These are phyloP conservation scores for Leptinotarsa texana DNA, from an alignment of 1,140 invertebrate species.

Conservation along the genomic window DNA sequence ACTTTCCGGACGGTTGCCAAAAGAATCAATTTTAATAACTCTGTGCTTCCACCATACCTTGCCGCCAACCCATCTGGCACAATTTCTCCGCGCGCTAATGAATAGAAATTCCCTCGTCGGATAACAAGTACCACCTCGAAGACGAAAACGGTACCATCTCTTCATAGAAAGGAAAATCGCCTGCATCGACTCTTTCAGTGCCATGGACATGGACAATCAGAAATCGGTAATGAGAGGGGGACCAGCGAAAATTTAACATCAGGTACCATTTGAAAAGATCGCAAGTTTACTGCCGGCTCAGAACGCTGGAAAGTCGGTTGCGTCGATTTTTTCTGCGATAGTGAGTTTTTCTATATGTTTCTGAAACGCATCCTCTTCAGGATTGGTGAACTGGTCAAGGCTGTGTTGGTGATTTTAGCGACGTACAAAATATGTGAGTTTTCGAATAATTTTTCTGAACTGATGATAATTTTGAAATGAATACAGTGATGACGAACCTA, in stretches of 20 bases:
- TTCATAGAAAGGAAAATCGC: not conserved
- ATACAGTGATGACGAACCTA: too few relatives aligned
- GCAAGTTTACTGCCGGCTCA: not conserved
- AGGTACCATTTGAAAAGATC: slow-evolving; percentile 11
- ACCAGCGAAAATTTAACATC: slow-evolving; percentile 2
- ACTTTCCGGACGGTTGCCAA: too few relatives aligned
- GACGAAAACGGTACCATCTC: not conserved
- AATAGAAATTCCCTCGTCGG: slow-evolving; percentile 12
- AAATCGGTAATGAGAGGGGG: not conserved
- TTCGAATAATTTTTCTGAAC: not conserved
- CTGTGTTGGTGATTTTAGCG: not conserved
- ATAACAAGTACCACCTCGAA: slow-evolving; percentile 8
- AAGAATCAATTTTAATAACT: too few relatives aligned
- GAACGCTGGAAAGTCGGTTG: not conserved
- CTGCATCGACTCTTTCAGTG: not conserved
- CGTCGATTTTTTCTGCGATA: not conserved
- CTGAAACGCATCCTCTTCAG: not conserved
- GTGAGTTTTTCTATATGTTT: slow-evolving; percentile 1
- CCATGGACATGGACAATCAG: not conserved
- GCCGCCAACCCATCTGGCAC: not conserved
- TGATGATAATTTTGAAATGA: too few relatives aligned
- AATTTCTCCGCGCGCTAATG: not conserved
- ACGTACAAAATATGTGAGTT: not conserved
- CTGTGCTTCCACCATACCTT: too few relatives aligned
- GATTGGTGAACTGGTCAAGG: slow-evolving; percentile 7